Percentiles rank a stretch among this genome's conserved stretches.
Conservation (phyloP, 1,140 invertebrate genomes). For the Tetramorium simillimum region DNA sequence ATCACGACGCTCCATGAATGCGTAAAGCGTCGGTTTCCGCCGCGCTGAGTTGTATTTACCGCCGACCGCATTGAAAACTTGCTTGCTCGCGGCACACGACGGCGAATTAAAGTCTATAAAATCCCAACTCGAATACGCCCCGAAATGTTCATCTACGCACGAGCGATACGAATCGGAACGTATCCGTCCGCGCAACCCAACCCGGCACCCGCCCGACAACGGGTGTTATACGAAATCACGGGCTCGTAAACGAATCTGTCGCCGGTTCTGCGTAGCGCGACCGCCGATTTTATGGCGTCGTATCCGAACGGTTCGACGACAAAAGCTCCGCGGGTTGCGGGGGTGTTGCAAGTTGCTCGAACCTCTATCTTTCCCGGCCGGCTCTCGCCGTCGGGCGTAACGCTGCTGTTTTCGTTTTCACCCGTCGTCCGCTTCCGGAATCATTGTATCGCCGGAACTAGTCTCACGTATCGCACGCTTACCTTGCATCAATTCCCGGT, state of each 20-base stretch:
- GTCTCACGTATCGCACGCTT: background rate
- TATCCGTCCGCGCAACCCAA: background rate
- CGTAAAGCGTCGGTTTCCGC: slow-evolving; percentile 18
- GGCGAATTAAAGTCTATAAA: slow-evolving; percentile 51
- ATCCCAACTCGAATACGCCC: background rate
- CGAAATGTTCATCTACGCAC: slow-evolving; percentile 12
- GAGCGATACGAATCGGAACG: slow-evolving; percentile 11
- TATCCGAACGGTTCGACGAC: slow-evolving; percentile 59
- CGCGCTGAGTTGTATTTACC: slow-evolving; percentile 2
- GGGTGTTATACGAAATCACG: slow-evolving; percentile 22
- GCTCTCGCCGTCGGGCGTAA: slow-evolving; percentile 17
- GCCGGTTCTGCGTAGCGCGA: slow-evolving; percentile 45
- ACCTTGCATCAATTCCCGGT: background rate
- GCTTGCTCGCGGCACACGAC: background rate
- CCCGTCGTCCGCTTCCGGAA: slow-evolving; percentile 29
- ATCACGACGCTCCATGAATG: background rate
- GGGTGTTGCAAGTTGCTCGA: slow-evolving; percentile 45
- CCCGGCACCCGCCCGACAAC: background rate
- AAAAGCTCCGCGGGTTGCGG: slow-evolving; percentile 38
- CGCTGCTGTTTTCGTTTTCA: slow-evolving; percentile 7
- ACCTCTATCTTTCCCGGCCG: slow-evolving; percentile 26
- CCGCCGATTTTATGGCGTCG: slow-evolving; percentile 66
- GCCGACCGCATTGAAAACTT: background rate
- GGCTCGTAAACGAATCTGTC: slow-evolving; percentile 74
- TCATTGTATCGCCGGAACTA: slow-evolving; percentile 14